A percentile compares a stretch with the other conserved stretches of the same genome.
Evolutionary conservation across 2,113 vertebrate species (phyloP).

Genomic region (Tyrannus savana): DNA sequence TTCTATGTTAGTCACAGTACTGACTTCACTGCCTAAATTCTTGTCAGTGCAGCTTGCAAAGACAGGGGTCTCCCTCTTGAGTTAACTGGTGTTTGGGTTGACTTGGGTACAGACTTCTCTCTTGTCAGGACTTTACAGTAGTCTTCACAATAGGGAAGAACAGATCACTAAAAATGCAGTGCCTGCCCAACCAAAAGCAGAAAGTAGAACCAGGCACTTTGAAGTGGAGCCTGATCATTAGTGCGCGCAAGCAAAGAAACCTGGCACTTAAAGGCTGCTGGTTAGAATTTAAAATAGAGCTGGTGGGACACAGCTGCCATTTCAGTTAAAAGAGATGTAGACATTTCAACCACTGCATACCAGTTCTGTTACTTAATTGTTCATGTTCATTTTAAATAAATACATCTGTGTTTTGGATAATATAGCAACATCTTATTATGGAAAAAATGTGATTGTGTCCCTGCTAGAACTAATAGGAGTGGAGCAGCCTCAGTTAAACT

Average conservation of each 20-base stretch:
- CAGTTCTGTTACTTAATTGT: background rate
- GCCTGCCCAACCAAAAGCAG: background rate
- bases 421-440: background rate
- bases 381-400: background rate
- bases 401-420: background rate
- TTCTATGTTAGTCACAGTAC: background rate
- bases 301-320: background rate
- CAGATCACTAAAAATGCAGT: background rate
- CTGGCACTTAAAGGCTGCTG: background rate
- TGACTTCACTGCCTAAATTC: background rate
- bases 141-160: background rate
- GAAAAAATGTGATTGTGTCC: background rate
- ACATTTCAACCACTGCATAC: background rate
- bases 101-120: background rate
- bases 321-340: background rate
- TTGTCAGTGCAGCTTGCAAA: background rate
- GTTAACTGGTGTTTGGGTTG: background rate
- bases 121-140: background rate
- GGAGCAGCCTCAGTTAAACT: background rate
- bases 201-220: background rate
- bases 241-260: background rate
- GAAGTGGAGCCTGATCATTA: background rate
- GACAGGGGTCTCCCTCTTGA: background rate
- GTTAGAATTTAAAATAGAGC: background rate
- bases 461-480: background rate